Evolutionary conservation across 2,113 vertebrate genomes (phyloP), one percentile per base, ranked within the genome.

Genomic region (Nanorana parkeri): DNA sequence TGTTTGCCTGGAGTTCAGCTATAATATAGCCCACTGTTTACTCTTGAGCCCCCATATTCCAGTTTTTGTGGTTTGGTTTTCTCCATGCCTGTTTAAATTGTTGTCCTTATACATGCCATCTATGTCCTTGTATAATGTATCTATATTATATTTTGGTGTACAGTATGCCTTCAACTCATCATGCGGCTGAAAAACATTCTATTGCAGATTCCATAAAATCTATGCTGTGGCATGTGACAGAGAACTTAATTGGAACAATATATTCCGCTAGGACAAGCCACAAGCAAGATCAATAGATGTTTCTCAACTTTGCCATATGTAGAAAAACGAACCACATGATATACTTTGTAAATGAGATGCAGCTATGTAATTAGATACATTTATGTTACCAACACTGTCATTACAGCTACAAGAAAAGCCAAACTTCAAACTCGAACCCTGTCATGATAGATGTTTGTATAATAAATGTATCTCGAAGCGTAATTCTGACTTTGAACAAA

Each of bases 311-410:
- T 17, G 15, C 19, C n/a, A 56, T 73, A 73, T 73, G 71, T 60
- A 74, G 7, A 60, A 58, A 64, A 55, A 32, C 7, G 8, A 36
- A 60, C 71, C 71, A 36, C 71, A 74, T 58, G 54, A 74, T 74
- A 74, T 20, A 20, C 21, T 36, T 58, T 55, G n/a, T 58, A 60
- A 58, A 21, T 21, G 28, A 60, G 58, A 60, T n/a, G n/a, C 55
- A 32, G 55, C 28, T 21, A 60, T 74, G 71, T 74, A 32, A 74
- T 74, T 74, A 74, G 58, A 74, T 58, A 55, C 51, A 74, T 17
- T 74, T 26, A 58, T 21, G 29, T 36, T n/a, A 23, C 17, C n/a
- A 21, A 74, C 13, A 4, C 71, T 60, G 29, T 74, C 56, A 74
- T 74, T 74, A 74, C 60, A 20, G 54, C 54, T 56, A 74, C 19